Base-by-base conservation (phyloP, 2,888 invertebrate species). In the Chymomyza caudatula region DNA sequence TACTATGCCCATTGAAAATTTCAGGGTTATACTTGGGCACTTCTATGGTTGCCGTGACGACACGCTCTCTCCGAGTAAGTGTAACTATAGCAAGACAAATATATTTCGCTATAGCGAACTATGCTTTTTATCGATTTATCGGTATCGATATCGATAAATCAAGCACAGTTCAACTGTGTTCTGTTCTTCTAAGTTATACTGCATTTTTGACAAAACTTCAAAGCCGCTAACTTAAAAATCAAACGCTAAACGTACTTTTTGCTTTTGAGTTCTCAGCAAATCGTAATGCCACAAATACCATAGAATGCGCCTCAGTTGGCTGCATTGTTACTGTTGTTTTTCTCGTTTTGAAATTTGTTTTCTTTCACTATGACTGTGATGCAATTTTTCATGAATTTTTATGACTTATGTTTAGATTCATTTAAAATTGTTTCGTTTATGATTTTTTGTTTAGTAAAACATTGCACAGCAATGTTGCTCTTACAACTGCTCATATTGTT, bases 401-500 rank as follows among this genome's bases (percentile, higher is more conserved):
- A 63, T 54, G 54, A 56, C 37, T 44, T 73, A 63, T 61, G 17
- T 43, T 65, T 64, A 29, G 44, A 53, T 67, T 13, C 67, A 25
- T 58, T 53, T 57, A 55, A 61, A 51, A 51, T 17, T n/a, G n/a
- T 51, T 13, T 51, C 13, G 1, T 43, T 63, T 47, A 19, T 20
- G 59, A 17, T 44, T 53, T 47, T 53, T 13, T 60, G 54, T 37
- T 8, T 69, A 64, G 58, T 65, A 19, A 63, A 63, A 63, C 73
- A 73, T 73, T 75, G 75, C 75, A 73, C 73, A 75, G 75, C 75
- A 75, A 73, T 65, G 65, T 71, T 69, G n/a, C n/a, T 64, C 42
- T 20, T 62, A 29, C 37, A 60, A 42, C 25, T 20, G 44, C 43
- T 56, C 52, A 58, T 53, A 52, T 3, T 37, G 15, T n/a, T 42